Evolutionary conservation across 1,140 invertebrate species (phyloP).

Genomic region (Galendromus occidentalis): DNA sequence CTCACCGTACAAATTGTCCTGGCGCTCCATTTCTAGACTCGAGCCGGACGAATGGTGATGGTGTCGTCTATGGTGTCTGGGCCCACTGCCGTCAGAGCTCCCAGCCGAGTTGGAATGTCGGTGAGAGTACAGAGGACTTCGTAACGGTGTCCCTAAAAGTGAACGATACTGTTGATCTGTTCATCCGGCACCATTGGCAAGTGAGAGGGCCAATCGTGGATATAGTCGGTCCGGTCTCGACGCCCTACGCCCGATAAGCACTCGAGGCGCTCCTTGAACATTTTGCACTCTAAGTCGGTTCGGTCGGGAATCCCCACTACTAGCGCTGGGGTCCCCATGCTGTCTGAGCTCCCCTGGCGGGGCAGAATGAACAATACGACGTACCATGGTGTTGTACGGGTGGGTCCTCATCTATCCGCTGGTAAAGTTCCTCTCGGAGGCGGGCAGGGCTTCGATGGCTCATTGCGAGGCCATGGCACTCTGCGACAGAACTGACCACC

Average conservation of each 20-base stretch:
- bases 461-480: background rate
- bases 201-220: too few relatives aligned
- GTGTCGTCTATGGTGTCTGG: background rate
- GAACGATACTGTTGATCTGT: background rate
- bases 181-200: too few relatives aligned
- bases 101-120: slow-evolving; percentile 5
- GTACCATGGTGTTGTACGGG: slow-evolving; percentile 1
- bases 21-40: background rate
- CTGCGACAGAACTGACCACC: too few relatives aligned
- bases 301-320: too few relatives aligned
- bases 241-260: too few relatives aligned
- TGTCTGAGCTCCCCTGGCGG: too few relatives aligned
- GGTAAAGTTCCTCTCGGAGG: slow-evolving; percentile 8
- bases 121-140: background rate
- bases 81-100: slow-evolving; percentile 3
- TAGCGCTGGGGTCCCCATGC: too few relatives aligned
- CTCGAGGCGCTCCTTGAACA: too few relatives aligned
- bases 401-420: slow-evolving; percentile 1
- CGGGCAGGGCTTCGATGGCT: slow-evolving; percentile 6
- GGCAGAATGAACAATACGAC: background rate
- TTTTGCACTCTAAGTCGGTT: too few relatives aligned
- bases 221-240: too few relatives aligned
- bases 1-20: too few relatives aligned
- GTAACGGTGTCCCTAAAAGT: background rate
- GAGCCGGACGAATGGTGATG: slow-evolving; percentile 5